Evolutionary conservation across 2,113 vertebrate species (phyloP).

Genomic region (Chaetodon auriga): DNA sequence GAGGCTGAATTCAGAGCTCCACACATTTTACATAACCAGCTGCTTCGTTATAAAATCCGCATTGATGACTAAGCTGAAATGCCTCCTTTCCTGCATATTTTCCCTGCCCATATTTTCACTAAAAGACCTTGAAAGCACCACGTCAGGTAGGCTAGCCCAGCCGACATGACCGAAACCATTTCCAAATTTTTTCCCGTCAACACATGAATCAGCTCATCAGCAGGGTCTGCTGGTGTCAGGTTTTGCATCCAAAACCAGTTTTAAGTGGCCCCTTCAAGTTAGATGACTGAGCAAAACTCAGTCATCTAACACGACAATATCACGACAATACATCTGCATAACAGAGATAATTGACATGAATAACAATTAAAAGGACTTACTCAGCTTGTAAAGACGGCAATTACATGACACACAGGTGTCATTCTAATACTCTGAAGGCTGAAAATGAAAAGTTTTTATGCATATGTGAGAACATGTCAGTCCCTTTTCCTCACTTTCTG

Average conservation of each 20-base stretch:
- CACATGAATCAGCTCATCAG: background rate
- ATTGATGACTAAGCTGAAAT: too few species aligned
- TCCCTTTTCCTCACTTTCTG: background rate
- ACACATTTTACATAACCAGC: too few species aligned
- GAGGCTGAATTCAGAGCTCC: too few species aligned
- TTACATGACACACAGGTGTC: background rate
- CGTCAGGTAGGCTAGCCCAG: too few species aligned
- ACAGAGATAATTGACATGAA: slow-evolving; percentile 9
- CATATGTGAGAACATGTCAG: background rate
- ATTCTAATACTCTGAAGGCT: background rate
- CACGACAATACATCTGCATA: background rate
- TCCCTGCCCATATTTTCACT: too few species aligned
- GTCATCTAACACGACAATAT: background rate
- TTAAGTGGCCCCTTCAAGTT: background rate
- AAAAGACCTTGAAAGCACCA: too few species aligned
- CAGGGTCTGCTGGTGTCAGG: background rate
- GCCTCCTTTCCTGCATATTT: too few species aligned
- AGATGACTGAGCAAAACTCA: background rate
- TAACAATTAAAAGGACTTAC: background rate
- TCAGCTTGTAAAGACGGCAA: background rate
- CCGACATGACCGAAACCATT: too few species aligned
- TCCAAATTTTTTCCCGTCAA: background rate
- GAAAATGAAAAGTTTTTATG: background rate
- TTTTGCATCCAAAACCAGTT: background rate
- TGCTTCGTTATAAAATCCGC: too few species aligned